Conservation (phyloP, 2,113 vertebrate genomes). For the Cyanoramphus novaezelandiae region DNA sequence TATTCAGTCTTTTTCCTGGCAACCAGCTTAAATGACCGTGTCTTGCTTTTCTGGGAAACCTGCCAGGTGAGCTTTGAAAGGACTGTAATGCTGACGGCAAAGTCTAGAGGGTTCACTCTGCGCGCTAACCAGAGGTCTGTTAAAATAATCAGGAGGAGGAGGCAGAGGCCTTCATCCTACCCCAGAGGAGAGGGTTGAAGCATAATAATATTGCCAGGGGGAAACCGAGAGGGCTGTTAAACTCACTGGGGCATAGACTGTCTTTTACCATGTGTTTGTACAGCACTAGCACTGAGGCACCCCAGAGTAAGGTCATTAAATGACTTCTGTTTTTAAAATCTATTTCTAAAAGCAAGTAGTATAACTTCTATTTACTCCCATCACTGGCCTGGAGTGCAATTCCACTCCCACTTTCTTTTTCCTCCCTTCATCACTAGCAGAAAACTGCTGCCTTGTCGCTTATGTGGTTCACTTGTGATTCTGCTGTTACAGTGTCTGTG, state of each 20-base stretch:
- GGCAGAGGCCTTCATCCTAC: constrained; percentile 24
- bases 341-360: background rate
- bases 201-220: background rate
- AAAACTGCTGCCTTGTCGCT: background rate
- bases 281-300: background rate
- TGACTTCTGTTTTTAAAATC: background rate
- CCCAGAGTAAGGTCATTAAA: constrained; percentile 1
- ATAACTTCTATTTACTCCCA: background rate
- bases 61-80: constrained; percentile 72
- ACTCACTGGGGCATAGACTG: background rate
- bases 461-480: background rate
- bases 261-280: constrained; percentile 22
- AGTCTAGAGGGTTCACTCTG: constrained; percentile 40
- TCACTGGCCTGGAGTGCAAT: background rate
- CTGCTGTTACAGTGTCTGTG: background rate
- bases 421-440: accelerated
- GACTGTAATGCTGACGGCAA: constrained; percentile 30
- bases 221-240: background rate
- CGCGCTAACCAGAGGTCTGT: constrained; percentile 24
- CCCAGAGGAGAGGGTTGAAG: background rate
- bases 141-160: constrained; percentile 33
- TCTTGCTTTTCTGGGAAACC: constrained; percentile 76
- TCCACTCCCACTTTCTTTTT: background rate
- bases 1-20: constrained; percentile 73
- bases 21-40: constrained; percentile 59